Percentiles rank a stretch among this genome's conserved stretches.
Conservation (phyloP, 2,888 invertebrate genomes). For the Lasioglossum zephyrum region DNA sequence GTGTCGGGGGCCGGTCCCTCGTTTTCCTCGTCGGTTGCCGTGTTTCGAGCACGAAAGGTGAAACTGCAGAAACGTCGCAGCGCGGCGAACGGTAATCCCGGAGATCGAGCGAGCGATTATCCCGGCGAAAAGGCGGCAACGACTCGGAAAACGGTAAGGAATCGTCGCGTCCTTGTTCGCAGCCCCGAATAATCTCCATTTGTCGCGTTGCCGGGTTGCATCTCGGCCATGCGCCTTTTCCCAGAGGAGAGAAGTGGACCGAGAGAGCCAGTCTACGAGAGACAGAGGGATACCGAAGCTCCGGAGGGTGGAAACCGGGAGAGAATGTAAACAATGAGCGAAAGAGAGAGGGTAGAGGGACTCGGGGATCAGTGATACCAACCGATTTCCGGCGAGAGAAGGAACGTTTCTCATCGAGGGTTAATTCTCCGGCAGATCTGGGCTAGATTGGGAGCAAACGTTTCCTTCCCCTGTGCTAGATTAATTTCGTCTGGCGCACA, state of each 20-base stretch:
- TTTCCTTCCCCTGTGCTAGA: neutral
- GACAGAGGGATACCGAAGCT: neutral
- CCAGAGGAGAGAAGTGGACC: constrained; percentile 13
- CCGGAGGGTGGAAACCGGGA: no score
- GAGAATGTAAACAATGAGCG: constrained; percentile 2
- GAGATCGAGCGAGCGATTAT: constrained; percentile 74
- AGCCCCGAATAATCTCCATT: constrained; percentile 65
- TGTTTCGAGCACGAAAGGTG: constrained; percentile 18
- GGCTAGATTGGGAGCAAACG: neutral
- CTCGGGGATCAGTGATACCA: neutral
- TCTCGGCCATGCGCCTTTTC: constrained; percentile 36
- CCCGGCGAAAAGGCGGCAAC: constrained; percentile 66
- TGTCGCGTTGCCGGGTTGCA: constrained; percentile 46
- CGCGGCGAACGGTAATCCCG: constrained; percentile 68
- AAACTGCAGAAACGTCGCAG: constrained; percentile 57
- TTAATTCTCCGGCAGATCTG: constrained; percentile 1
- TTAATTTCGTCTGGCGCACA: constrained; percentile 1
- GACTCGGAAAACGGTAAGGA: constrained; percentile 71
- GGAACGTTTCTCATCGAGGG: neutral
- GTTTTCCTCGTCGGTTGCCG: neutral
- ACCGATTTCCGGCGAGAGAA: constrained; percentile 2
- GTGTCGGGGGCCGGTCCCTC: neutral
- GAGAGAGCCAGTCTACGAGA: neutral
- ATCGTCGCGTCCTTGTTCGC: constrained; percentile 61
- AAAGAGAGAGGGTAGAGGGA: neutral